Base-by-base conservation (phyloP, 2,113 vertebrate genomes). In the Megaleporinus macrocephalus region DNA sequence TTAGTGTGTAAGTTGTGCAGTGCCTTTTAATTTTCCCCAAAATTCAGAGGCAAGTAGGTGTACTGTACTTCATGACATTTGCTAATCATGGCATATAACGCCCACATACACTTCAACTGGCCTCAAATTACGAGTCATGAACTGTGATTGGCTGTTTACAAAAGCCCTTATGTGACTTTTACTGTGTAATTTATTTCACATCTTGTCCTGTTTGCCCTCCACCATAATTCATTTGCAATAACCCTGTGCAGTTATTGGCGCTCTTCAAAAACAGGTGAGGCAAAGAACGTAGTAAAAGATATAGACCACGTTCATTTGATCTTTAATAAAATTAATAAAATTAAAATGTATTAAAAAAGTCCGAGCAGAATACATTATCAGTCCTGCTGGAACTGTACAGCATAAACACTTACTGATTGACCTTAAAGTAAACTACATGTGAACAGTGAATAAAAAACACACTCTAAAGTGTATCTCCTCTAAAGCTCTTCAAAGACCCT, bases 111-210 rank as follows among this genome's bases (percentile, higher is more conserved):
- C 57, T 61, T 24, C n/a, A 61, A 61, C 26, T 26, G 18, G 26
- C 26, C 47, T 51, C 30, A 51, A 20, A 51, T 77, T 77, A 51
- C 30, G 41, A 66, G n/a, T 15, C 51, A 22, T 33, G 20, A 49
- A 49, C 57, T 61, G n/a, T 24, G 57, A 10, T 9, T 24, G 57
- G 7, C 57, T 61, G 57, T 61, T 33, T 33, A 49, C 18, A 68
- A 55, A 24, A 78, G 20, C 26, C 27, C 62, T 55, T 36, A 18
- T 30, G 11, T 79, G 49, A 41, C 30, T 24, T 79, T 36, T 57
- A 70, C 30, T 13, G 49, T 79, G 77, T n/a, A 29, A 29, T 55
- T 69, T 70, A 57, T 79, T 65, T 22, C 61, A 66, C 29, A 65
- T 47, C 10, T 51, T 65, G 22, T 26, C 29, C 63, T 27, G 30